phyloP scores from a whole-genome alignment of 2,113 vertebrate species.

The Patagioenas fasciata region DNA sequence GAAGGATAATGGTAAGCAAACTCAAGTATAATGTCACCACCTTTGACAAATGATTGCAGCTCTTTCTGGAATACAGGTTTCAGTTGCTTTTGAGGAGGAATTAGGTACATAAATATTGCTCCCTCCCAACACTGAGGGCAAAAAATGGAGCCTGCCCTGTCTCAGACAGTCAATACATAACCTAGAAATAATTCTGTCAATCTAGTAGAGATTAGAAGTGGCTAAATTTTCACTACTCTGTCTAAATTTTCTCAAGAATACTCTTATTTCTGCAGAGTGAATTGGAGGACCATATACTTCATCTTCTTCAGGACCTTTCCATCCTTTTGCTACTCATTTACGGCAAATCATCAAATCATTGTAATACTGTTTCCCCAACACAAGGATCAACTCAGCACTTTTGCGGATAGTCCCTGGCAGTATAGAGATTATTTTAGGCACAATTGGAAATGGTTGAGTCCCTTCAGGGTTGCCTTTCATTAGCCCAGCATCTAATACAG shows the following conservation, averaged over 20 bases:
- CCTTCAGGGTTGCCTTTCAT: neutral
- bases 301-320: constrained; percentile 1
- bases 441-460: constrained; percentile 18
- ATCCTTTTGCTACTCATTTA: constrained; percentile 8
- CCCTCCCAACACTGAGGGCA: neutral
- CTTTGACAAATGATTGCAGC: neutral
- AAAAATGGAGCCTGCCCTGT: neutral
- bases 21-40: neutral
- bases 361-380: neutral
- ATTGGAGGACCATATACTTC: neutral
- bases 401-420: neutral
- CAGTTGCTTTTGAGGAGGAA: neutral
- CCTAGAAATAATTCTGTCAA: neutral
- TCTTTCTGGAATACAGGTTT: neutral
- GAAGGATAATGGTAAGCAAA: neutral
- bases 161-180: neutral
- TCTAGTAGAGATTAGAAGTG: neutral
- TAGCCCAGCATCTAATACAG: neutral
- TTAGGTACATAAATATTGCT: neutral
- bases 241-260: neutral
- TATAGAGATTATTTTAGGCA: constrained; percentile 16
- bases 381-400: neutral
- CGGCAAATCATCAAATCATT: neutral
- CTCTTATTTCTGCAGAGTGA: neutral
- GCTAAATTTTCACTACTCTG: neutral